phyloP scores from a whole-genome alignment of 2,797 vertebrate species.

The Anguilla obscura region DNA sequence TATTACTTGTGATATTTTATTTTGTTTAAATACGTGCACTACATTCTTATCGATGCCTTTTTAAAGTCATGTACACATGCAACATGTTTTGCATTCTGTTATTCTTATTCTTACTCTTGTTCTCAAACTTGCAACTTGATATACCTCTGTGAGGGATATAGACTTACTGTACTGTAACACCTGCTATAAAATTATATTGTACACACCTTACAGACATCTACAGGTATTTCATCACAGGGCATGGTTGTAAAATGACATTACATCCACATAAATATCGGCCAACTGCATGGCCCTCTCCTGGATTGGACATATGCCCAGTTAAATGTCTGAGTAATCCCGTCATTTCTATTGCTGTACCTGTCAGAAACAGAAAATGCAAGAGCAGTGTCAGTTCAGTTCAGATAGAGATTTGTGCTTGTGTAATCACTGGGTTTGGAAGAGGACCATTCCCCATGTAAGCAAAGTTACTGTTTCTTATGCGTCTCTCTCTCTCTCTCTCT shows the following conservation, averaged over 20 bases:
- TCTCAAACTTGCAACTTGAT: neutral
- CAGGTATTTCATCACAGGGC: conserved; percentile 13
- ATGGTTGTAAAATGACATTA: neutral
- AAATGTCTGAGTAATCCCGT: neutral
- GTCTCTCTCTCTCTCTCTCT: conserved; percentile 1
- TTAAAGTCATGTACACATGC: neutral
- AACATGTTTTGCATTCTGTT: neutral
- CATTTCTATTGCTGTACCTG: neutral
- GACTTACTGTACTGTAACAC: neutral
- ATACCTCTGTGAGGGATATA: neutral
- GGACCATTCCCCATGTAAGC: neutral
- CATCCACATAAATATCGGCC: neutral
- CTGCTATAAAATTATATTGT: conserved; percentile 19
- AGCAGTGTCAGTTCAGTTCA: neutral
- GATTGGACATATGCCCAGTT: neutral
- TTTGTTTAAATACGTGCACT: neutral
- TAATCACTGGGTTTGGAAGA: neutral
- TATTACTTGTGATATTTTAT: neutral
- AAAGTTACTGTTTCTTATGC: neutral
- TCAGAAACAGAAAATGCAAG: neutral
- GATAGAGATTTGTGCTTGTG: neutral
- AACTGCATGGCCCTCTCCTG: neutral
- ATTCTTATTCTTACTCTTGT: neutral
- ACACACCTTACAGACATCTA: conserved; percentile 4
- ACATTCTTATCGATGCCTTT: too few species aligned